Percentiles rank a stretch among this genome's conserved stretches.
These are phyloP conservation scores for Ancistrus triradiatus DNA, from an alignment of 2,113 vertebrate species.

Conservation along the genomic window DNA sequence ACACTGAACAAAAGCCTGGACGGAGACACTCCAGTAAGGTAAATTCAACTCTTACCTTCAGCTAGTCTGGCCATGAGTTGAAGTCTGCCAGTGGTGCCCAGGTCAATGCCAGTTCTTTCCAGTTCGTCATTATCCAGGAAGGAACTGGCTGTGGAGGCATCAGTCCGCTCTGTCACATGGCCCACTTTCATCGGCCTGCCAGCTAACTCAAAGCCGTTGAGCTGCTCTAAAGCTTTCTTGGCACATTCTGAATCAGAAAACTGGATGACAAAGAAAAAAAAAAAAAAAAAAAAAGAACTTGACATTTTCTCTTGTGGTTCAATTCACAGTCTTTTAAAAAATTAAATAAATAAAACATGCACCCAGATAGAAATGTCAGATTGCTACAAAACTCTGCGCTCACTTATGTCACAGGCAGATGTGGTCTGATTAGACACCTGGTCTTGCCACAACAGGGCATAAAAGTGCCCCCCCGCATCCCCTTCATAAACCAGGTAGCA, in stretches of 20 bases:
- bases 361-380: too few species aligned
- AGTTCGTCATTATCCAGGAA: constrained; percentile 92
- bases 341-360: too few species aligned
- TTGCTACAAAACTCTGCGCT: too few species aligned
- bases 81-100: constrained; percentile 89
- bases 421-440: too few species aligned
- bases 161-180: constrained; percentile 91
- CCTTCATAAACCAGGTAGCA: too few species aligned
- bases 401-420: too few species aligned
- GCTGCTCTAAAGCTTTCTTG: constrained; percentile 93
- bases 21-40: background rate
- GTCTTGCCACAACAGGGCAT: too few species aligned
- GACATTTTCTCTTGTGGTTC: too few species aligned
- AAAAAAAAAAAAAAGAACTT: too few species aligned
- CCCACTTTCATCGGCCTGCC: constrained; percentile 97
- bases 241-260: constrained; percentile 94
- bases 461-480: too few species aligned
- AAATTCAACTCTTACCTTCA: constrained; percentile 70
- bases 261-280: constrained; percentile 52
- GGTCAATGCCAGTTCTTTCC: constrained; percentile 88
- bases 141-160: constrained; percentile 82
- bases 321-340: too few species aligned
- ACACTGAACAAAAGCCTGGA: too few species aligned
- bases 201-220: constrained; percentile 93
- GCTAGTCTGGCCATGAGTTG: constrained; percentile 94